Evolutionary conservation across 2,113 vertebrate genomes (phyloP), one percentile per base, ranked within the genome.

Genomic region (Smithornis capensis): DNA sequence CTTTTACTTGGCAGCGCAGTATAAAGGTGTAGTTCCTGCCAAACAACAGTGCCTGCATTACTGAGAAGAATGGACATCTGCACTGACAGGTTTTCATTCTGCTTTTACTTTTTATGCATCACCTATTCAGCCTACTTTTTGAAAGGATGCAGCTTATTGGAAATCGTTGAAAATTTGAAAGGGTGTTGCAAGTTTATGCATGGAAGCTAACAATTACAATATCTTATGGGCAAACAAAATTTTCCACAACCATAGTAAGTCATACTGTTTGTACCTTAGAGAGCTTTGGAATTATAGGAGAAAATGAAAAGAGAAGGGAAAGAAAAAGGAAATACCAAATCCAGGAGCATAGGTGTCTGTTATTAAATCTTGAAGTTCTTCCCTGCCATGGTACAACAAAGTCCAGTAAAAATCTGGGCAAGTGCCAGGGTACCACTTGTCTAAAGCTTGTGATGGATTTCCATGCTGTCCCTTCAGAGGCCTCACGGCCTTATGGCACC

Each of bases 171-270:
- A 94, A 50, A 75, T 86, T 95, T 73, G 65, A 87, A 94, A 87
- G 47, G 60, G 27, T 38, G 4, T 83, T 92, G 92, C 89, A 97
- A 94, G 88, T 77, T 92, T 91, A 83, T 90, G 40, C 86, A 49
- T 78, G 94, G 82, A 95, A 73, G 42, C 37, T 87, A 93, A 83
- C 65, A 95, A 83, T 96, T 95, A 95, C 44, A 17, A 15, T 40
- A 55, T 80, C 87, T 91, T 64, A n/a, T 21, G 21, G 65, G 33
- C 73, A 96, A 92, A 87, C 67, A 78, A 90, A 94, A 63, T 73
- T 95, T 90, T 96, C 96, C 86, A 68, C 85, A 53, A 35, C 13
- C 23, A 9, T 69, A 42, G 16, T 89, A 76, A 94, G 85, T 90
- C 33, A 91, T 57, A 78, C 49, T 37, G 33, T 83, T 92, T 65